Evolutionary conservation across 2,113 vertebrate species (phyloP), one percentile per base, ranked within the genome.

Genomic region (Orycteropus afer): DNA sequence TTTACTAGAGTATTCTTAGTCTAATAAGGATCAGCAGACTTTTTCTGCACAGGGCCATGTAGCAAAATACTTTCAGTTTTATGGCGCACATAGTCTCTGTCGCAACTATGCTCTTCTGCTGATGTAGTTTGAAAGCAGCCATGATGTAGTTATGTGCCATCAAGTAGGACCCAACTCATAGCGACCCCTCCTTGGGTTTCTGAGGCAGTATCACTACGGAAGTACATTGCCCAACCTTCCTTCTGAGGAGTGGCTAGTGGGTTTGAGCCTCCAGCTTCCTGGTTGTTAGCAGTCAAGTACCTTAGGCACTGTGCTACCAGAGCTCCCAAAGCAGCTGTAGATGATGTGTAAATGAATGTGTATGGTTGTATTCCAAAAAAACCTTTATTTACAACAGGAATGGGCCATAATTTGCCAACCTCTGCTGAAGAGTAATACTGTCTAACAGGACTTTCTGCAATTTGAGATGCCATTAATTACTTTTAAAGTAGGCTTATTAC

Each of bases 331-430:
- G 9, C n/a, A 40, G 1, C 61, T 7, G 7, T 55, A 20, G 40
- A 55, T 4, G 45, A 20, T 53, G 49, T 3, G 47, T 86, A 76
- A 89, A 73, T 61, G 67, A 83, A 51, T 90, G 42, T 93, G 9
- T 2, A 32, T 78, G n/a, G 27, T 57, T 90, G 7, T 93, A 53
- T 95, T 96, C 53, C n/a, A 81, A 18, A 73, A 77, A 89, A 95
- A 63, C 69, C n/a, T 79, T 81, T 91, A 89, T 65, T 82, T 69
- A 90, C 10, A 86, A 95, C 81, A 90, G 3, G 53, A 4, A 34
- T 67, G n/a, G 86, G 25, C 34, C 3, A 17, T 53, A n/a, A 5
- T 85, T 95, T 90, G 57, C 61, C 15, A 67, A 1, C n/a, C 25
- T 79, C 74, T 87, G 12, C 27, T 63, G 51, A 86, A 82, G 61